Evolutionary conservation across 2,888 invertebrate genomes (phyloP).

Genomic region (Cheilosia impressa): DNA sequence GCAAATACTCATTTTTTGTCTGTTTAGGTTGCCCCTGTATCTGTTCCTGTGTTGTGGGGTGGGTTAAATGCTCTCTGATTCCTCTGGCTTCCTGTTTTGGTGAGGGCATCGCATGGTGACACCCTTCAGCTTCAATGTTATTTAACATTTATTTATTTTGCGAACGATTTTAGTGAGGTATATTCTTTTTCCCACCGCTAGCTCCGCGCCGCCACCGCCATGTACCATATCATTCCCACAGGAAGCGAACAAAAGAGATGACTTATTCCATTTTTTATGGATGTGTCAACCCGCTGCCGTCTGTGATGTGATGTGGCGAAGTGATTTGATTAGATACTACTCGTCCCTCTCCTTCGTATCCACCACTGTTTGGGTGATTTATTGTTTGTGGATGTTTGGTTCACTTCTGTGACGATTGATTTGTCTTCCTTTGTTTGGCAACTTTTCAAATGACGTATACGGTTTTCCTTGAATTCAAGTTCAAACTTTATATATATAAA

Average conservation of each 20-base stretch:
- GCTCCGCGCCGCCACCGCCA: slow-evolving; percentile 30
- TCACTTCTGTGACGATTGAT: slow-evolving; percentile 75
- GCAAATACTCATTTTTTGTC: slow-evolving; percentile 70
- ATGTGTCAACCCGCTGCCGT: slow-evolving; percentile 67
- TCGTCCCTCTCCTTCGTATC: slow-evolving; percentile 10
- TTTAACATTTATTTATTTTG: slow-evolving; percentile 74
- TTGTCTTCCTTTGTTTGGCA: slow-evolving; percentile 61
- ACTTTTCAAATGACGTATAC: slow-evolving; percentile 16
- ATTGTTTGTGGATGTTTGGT: slow-evolving; percentile 74
- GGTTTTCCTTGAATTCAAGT: background rate
- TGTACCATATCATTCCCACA: slow-evolving; percentile 64
- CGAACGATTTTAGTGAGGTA: slow-evolving; percentile 60
- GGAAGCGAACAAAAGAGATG: slow-evolving; percentile 71
- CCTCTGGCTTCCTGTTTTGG: slow-evolving; percentile 43
- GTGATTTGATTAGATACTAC: slow-evolving; percentile 71
- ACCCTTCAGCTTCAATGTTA: slow-evolving; percentile 71
- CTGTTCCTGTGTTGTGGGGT: slow-evolving; percentile 2
- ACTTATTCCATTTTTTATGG: slow-evolving; percentile 74
- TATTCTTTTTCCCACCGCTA: slow-evolving; percentile 60
- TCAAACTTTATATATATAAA: background rate
- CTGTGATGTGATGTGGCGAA: slow-evolving; percentile 68
- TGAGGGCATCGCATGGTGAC: slow-evolving; percentile 58
- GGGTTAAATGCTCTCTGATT: slow-evolving; percentile 54
- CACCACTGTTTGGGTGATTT: slow-evolving; percentile 67
- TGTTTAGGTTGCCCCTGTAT: slow-evolving; percentile 59